Evolutionary conservation across 2,888 invertebrate genomes (phyloP), one percentile per base, ranked within the genome.

Genomic region (Myopa tessellatipennis): DNA sequence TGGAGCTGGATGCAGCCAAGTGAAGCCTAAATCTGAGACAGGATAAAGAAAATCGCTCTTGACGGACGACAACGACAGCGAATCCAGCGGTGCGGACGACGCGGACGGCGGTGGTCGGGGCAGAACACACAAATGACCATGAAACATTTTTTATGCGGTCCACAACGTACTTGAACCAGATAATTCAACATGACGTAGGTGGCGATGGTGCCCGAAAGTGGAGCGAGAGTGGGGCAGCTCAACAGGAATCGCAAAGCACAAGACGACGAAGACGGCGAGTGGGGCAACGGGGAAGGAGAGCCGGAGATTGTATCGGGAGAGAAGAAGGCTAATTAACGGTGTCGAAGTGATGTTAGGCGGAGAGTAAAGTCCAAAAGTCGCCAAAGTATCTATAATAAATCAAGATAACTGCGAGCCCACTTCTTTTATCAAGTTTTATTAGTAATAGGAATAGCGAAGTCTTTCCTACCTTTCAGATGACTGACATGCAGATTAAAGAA

Each of bases 161-260:
- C 38, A 82, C 83, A 85, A 85, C 87, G 86, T 86, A 86, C 87
- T 86, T 86, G 87, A 86, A 86, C 85, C 87, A 86, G 85, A 86
- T 85, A 85, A 77, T 73, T 16, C 68, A 52, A 69, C 7, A 45
- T 61, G 75, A 75, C 69, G 75, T 75, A 69, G 75, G 75, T 60
- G 75, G 68, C 69, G 40, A n/a, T 10, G 38, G 68, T 16, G 26
- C 5, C 14, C 34, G 68, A 7, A 67, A 74, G 67, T 68, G 58
- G 74, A 67, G 55, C 67, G 65, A 26, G 26, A 26, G 26, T 26
- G 26, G 26, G 26, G 26, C 26, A 26, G 26, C 50, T 50, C 50
- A 50, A 50, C 10, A 50, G 50, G 14, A 50, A 50, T 14, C 14
- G 50, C 50, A 14, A 3, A 50, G 1, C 26, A 7, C 26, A 52